Evolutionary conservation across 2,888 invertebrate genomes (phyloP), one percentile per base, ranked within the genome.

Genomic region (Phortica magna): DNA sequence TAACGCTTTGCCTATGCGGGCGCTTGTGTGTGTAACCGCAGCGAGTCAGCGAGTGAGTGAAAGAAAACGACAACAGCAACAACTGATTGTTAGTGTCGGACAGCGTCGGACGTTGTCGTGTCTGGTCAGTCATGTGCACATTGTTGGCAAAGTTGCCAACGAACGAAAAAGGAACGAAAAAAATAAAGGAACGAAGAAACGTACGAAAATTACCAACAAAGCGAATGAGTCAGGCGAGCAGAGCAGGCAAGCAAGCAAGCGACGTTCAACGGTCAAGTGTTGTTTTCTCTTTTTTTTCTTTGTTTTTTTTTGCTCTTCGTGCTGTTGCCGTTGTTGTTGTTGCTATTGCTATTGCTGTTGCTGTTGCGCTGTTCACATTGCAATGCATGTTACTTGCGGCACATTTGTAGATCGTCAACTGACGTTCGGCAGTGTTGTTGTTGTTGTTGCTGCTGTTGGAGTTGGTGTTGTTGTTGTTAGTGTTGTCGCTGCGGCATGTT

Each of bases 401-500:
- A 64, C 31, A 64, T 64, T 64, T 22, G 31, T 14, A 12, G 48
- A 48, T 14, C 10, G 10, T 3, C 48, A 48, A 48, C 48, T 10
- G 17, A 10, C 31, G 31, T 3, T 19, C 64, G 74, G 17, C 48
- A 74, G 74, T 22, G 79, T 77, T 80, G 81, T 77, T 17, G 76
- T 74, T 42, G 77, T 75, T 81, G 81, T 76, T 65, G 65, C 19
- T 14, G 59, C 14, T 75, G 75, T 9, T 48, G 57, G n/a, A 7
- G n/a, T 19, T 71, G 76, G 17, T 59, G 76, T 72, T 22, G 79
- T 77, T 80, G 81, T 77, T 17, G 77, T 74, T 42, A 78, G 77
- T 81, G 80, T 76, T 65, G 65, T 17, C 22, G 61, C n/a, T 75
- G 75, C 17, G 70, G 70, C 77, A 72, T 73, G 79, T 86, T 85